These are phyloP conservation scores for Rhingia rostrata DNA, from an alignment of 2,888 invertebrate genomes.

Conservation along the genomic window DNA sequence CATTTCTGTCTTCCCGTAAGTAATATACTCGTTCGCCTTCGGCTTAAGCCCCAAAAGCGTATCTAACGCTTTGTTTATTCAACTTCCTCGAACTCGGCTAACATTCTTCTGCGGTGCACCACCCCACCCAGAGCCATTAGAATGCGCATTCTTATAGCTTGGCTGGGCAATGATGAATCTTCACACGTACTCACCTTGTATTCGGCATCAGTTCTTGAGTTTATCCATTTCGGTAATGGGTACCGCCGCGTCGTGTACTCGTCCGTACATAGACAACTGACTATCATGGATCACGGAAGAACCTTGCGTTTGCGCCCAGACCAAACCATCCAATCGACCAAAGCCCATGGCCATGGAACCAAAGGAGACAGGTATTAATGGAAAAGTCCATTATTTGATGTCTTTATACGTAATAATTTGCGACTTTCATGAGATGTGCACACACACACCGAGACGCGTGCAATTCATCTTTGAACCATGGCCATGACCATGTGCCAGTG, in stretches of 20 bases:
- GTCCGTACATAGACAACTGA: background rate
- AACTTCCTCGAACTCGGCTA: slow-evolving; percentile 60
- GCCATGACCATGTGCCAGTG: slow-evolving; percentile 55
- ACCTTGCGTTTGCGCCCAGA: slow-evolving; percentile 20
- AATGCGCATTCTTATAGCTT: background rate
- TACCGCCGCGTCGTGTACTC: background rate
- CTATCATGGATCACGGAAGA: slow-evolving; percentile 50
- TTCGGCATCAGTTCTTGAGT: slow-evolving; percentile 36
- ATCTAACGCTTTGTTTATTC: slow-evolving; percentile 60
- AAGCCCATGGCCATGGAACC: slow-evolving; percentile 39
- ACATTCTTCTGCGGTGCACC: slow-evolving; percentile 25
- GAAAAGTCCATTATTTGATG: slow-evolving; percentile 74
- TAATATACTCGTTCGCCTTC: slow-evolving; percentile 47
- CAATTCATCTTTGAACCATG: slow-evolving; percentile 70
- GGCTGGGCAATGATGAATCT: slow-evolving; percentile 46
- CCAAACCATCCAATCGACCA: slow-evolving; percentile 6
- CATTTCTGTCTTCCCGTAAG: slow-evolving; percentile 60
- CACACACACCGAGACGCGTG: slow-evolving; percentile 31
- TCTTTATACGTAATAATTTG: slow-evolving; percentile 73
- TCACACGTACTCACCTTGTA: slow-evolving; percentile 53
- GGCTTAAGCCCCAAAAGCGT: slow-evolving; percentile 34
- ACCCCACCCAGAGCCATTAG: background rate
- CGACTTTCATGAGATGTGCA: slow-evolving; percentile 68
- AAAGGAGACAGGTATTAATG: slow-evolving; percentile 72
- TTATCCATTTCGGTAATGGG: slow-evolving; percentile 69